These are phyloP conservation scores for Cenopis cana DNA, from an alignment of 2,888 invertebrate genomes.

Conservation along the genomic window DNA sequence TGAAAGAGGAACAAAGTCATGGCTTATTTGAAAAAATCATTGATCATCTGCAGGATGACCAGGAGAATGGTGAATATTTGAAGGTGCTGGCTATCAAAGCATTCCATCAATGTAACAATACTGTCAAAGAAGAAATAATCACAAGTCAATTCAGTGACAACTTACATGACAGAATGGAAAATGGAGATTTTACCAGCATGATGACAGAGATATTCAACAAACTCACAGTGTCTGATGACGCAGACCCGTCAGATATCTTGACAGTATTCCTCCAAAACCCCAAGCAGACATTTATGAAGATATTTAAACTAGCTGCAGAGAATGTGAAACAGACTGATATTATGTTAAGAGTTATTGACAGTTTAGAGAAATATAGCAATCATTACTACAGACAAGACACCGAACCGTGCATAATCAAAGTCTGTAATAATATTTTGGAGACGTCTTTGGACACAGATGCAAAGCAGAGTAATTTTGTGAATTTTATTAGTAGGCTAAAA, in stretches of 20 bases:
- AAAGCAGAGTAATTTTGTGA: slow-evolving; percentile 62
- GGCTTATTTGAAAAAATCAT: slow-evolving; percentile 59
- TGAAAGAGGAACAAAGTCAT: slow-evolving; percentile 60
- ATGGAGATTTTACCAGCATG: slow-evolving; percentile 57
- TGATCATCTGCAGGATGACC: slow-evolving; percentile 51
- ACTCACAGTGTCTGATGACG: slow-evolving; percentile 59
- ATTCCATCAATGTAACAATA: slow-evolving; percentile 61
- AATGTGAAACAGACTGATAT: slow-evolving; percentile 66
- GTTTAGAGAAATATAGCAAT: slow-evolving; percentile 64
- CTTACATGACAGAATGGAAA: slow-evolving; percentile 59
- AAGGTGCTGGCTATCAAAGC: slow-evolving; percentile 59
- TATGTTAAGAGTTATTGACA: slow-evolving; percentile 67
- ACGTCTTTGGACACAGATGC: slow-evolving; percentile 57
- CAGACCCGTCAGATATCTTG: slow-evolving; percentile 64
- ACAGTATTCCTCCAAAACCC: slow-evolving; percentile 73
- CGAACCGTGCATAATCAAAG: slow-evolving; percentile 65
- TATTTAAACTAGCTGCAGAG: slow-evolving; percentile 67
- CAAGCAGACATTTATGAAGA: slow-evolving; percentile 62
- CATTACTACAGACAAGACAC: slow-evolving; percentile 69
- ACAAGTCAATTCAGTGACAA: slow-evolving; percentile 61
- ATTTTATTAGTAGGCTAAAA: slow-evolving; percentile 67
- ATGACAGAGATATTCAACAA: slow-evolving; percentile 74
- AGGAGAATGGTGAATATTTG: slow-evolving; percentile 54
- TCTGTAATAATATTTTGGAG: slow-evolving; percentile 59
- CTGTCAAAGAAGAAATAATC: slow-evolving; percentile 61